Evolutionary conservation across 2,113 vertebrate genomes (phyloP).

Genomic region (Hassar affinis): DNA sequence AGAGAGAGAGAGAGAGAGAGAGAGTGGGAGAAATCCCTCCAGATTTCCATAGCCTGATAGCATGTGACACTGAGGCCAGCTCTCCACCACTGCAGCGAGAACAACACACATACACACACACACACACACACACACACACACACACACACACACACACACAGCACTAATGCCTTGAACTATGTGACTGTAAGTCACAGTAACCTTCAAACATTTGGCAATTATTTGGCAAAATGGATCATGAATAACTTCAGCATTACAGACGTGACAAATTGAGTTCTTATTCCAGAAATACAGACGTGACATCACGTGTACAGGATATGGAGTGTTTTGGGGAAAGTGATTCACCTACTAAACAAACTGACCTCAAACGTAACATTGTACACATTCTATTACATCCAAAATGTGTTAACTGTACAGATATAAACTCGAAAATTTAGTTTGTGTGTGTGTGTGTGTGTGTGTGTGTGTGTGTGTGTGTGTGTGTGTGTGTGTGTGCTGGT

Average conservation of each 20-base stretch:
- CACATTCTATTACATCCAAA: neutral
- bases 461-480: no score
- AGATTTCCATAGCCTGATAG: slow-evolving; percentile 28
- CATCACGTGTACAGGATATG: neutral
- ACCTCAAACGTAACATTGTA: no score
- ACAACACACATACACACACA: slow-evolving; percentile 17
- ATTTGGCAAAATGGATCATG: neutral
- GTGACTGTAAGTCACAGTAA: neutral
- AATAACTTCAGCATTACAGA: neutral
- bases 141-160: slow-evolving; percentile 22
- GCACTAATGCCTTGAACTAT: neutral
- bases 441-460: no score
- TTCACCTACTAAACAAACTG: neutral
- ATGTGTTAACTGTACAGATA: neutral
- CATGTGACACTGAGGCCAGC: slow-evolving; percentile 43
- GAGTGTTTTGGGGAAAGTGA: neutral
- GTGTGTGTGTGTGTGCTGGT: no score
- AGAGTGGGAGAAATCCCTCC: neutral
- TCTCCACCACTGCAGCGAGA: neutral
- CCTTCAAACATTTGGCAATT: neutral
- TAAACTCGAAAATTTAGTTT: no score
- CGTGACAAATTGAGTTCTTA: neutral
- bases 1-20: slow-evolving; percentile 15
- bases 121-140: slow-evolving; percentile 4
- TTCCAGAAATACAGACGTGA: neutral